A percentile compares a stretch with the other conserved stretches of the same genome.
Conservation (phyloP, 2,888 invertebrate species). For the Kryphioiulus occultus region DNA sequence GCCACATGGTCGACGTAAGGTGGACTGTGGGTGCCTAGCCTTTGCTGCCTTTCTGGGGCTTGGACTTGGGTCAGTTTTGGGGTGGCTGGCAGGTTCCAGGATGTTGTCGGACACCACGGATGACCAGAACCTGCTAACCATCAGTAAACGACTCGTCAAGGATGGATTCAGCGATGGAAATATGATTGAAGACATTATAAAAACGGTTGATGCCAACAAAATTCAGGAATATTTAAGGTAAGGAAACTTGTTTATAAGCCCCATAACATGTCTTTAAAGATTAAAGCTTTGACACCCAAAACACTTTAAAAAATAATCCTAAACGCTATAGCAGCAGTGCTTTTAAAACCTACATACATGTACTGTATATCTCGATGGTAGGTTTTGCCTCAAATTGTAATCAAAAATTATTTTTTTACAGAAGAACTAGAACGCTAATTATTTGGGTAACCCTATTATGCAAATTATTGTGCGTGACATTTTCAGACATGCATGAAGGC, state of each 20-base stretch:
- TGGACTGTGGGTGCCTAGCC: neutral
- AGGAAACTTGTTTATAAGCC: neutral
- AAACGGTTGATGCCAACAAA: slow-evolving; percentile 18
- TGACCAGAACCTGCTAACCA: neutral
- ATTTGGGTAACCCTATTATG: no score
- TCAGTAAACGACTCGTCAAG: neutral
- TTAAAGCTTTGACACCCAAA: no score
- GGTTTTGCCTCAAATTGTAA: no score
- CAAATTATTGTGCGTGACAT: no score
- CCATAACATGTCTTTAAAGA: no score
- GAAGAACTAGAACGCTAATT: no score
- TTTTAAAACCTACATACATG: no score
- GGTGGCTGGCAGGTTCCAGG: neutral
- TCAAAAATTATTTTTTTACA: no score
- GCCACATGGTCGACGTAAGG: neutral
- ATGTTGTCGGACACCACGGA: neutral
- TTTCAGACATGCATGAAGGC: no score
- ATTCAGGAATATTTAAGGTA: slow-evolving; percentile 43
- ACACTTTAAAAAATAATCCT: no score
- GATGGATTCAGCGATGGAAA: slow-evolving; percentile 8
- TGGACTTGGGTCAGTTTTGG: slow-evolving; percentile 9
- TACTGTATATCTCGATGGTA: no score
- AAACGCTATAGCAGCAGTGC: no score
- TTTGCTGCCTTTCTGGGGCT: slow-evolving; percentile 33
- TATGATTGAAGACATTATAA: neutral